These are phyloP conservation scores for Lordiphosa clarofinis DNA, from an alignment of 1,140 invertebrate genomes.

Conservation along the genomic window DNA sequence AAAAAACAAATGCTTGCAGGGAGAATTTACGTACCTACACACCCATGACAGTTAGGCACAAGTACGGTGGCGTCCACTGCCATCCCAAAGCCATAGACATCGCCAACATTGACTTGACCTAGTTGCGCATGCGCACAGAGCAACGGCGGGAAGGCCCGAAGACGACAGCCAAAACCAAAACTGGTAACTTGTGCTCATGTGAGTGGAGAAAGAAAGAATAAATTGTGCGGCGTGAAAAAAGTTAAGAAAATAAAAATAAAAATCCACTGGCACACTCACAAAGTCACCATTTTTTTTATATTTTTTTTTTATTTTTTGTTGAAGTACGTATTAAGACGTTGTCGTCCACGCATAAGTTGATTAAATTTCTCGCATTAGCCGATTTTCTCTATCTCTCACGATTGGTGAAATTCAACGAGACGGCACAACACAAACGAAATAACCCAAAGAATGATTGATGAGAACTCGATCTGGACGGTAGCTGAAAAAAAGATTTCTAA, in stretches of 20 bases:
- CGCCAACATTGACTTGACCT: slow-evolving; percentile 46
- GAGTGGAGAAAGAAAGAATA: slow-evolving; percentile 58
- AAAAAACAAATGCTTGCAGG: neutral
- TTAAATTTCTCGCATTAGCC: slow-evolving; percentile 73
- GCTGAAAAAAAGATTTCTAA: slow-evolving; percentile 30
- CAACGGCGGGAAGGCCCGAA: slow-evolving; percentile 9
- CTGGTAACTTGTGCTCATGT: slow-evolving; percentile 50
- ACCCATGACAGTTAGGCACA: slow-evolving; percentile 33
- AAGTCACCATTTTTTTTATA: too few species aligned
- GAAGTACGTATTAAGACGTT: slow-evolving; percentile 51
- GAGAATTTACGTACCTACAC: slow-evolving; percentile 19
- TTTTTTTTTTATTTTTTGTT: slow-evolving; percentile 16
- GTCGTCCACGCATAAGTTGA: slow-evolving; percentile 60
- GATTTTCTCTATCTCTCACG: slow-evolving; percentile 48
- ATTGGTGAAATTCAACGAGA: slow-evolving; percentile 44
- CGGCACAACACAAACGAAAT: slow-evolving; percentile 21
- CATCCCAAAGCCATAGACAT: slow-evolving; percentile 40
- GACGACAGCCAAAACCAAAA: slow-evolving; percentile 44
- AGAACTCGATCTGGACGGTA: slow-evolving; percentile 40
- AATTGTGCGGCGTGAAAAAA: slow-evolving; percentile 47
- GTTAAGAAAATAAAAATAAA: slow-evolving; percentile 37
- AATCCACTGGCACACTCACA: slow-evolving; percentile 31
- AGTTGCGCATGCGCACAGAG: slow-evolving; percentile 54
- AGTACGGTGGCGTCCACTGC: slow-evolving; percentile 37
- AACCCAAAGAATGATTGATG: slow-evolving; percentile 63